Base-by-base conservation (phyloP, 2,797 vertebrate species). In the Pempheris klunzingeri region DNA sequence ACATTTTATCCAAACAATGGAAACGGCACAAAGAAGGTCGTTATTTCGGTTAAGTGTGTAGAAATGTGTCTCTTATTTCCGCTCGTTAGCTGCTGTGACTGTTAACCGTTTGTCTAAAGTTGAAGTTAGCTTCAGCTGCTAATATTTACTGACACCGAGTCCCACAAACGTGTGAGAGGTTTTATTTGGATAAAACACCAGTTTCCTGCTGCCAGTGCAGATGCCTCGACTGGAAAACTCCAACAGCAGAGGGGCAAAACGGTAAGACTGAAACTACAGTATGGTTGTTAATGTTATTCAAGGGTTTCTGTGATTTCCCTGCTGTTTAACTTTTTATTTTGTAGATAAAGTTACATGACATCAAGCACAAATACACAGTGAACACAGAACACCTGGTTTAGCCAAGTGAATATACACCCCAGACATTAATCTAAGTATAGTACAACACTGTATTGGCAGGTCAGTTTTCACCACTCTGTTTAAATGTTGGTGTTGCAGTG, bases 221-320 rank as follows among this genome's bases (percentile, higher is more conserved):
- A 97, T 94, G 94, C 59, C 93, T 85, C 85, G 74, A 39, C 32
- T 71, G 63, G 84, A 84, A 24, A 92, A 74, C 22, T 61, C 82
- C 18, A 78, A 70, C n/a, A 74, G 17, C 44, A 87, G 15, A 77
- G 74, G 72, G 10, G 65, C 26, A 5, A 87, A 88, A 69, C 89
- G 92, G 93, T 92, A 72, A 84, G 67, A 38, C 1, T 11, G 49
- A 0, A 43, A 36, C 24, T 18, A 14, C 17, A 18, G 12, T 15
- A 15, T 18, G 18, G 26, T 18, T 20, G 0, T 1, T 26, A 9
- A n/a, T 13, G 14, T 20, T 3, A n/a, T n/a, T n/a, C 13, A 34
- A 18, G 13, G 11, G 6, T 36, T 20, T 15, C 2, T 22, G n/a
- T 24, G 12, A 18, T 2, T 20, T 0, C 9, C 20, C 10, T 36